phyloP scores from a whole-genome alignment of 2,888 invertebrate species.

The Icerya purchasi region DNA sequence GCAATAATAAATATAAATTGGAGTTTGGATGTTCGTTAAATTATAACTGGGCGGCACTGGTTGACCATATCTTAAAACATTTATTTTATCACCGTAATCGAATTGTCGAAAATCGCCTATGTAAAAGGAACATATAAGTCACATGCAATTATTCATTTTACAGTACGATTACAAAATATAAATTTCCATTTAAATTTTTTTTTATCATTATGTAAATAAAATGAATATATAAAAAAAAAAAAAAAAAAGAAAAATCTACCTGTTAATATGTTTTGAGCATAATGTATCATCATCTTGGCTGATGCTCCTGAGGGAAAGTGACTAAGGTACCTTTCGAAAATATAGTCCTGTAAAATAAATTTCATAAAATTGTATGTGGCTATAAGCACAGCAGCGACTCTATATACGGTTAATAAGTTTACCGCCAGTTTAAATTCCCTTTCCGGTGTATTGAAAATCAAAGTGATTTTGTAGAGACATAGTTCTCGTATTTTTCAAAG shows the following conservation, averaged over 20 bases:
- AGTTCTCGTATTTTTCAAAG: no score
- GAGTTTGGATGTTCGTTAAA: slow-evolving; percentile 28
- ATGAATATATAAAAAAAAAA: background rate
- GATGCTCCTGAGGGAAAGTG: slow-evolving; percentile 56
- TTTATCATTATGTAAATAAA: no score
- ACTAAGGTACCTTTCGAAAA: slow-evolving; percentile 9
- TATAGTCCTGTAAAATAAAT: slow-evolving; percentile 9
- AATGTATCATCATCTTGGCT: slow-evolving; percentile 45
- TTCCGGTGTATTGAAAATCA: no score
- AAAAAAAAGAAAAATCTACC: slow-evolving; percentile 11
- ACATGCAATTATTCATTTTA: no score
- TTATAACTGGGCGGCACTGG: slow-evolving; percentile 28
- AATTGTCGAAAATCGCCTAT: slow-evolving; percentile 24
- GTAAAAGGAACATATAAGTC: no score
- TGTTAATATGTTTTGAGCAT: slow-evolving; percentile 25
- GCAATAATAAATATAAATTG: slow-evolving; percentile 31
- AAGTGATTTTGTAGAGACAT: no score
- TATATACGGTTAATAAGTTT: no score
- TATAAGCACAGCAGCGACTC: no score
- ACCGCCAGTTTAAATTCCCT: no score
- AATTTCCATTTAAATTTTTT: no score
- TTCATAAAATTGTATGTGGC: no score
- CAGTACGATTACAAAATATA: no score
- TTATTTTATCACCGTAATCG: slow-evolving; percentile 25
- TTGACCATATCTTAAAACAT: slow-evolving; percentile 23